Evolutionary conservation across 2,888 invertebrate species (phyloP).

Genomic region (Euzetes globulus): DNA sequence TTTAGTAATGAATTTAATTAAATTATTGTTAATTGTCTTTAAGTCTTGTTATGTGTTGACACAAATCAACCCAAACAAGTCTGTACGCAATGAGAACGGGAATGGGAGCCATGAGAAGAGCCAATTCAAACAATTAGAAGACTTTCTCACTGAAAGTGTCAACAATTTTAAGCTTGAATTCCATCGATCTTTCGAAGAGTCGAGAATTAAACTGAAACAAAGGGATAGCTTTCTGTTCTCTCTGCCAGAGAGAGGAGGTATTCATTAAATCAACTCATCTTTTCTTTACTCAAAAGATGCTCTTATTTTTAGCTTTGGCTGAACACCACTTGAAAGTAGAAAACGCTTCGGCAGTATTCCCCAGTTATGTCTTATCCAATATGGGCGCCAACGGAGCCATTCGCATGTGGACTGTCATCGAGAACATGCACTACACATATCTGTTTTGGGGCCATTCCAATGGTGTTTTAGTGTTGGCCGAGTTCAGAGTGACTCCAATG

Average conservation of each 20-base stretch:
- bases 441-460: slow-evolving; percentile 25
- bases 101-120: background rate
- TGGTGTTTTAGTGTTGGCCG: background rate
- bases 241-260: slow-evolving; percentile 14
- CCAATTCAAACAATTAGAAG: slow-evolving; percentile 6
- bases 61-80: background rate
- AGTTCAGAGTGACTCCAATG: background rate
- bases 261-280: background rate
- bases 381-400: background rate
- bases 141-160: slow-evolving; percentile 13
- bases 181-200: slow-evolving; percentile 18
- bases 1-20: slow-evolving; percentile 1
- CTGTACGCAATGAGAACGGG: background rate
- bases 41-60: background rate
- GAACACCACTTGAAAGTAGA: background rate
- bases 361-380: background rate
- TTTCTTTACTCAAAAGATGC: background rate
- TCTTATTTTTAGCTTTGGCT: background rate
- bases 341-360: slow-evolving; percentile 3
- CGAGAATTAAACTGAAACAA: slow-evolving; percentile 14
- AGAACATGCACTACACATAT: background rate
- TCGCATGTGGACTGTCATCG: slow-evolving; percentile 14
- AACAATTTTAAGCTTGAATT: slow-evolving; percentile 20
- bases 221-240: slow-evolving; percentile 1
- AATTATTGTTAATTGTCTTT: background rate